Evolutionary conservation across 2,888 invertebrate genomes (phyloP), one percentile per base, ranked within the genome.

Genomic region (Leptura quadrifasciata): DNA sequence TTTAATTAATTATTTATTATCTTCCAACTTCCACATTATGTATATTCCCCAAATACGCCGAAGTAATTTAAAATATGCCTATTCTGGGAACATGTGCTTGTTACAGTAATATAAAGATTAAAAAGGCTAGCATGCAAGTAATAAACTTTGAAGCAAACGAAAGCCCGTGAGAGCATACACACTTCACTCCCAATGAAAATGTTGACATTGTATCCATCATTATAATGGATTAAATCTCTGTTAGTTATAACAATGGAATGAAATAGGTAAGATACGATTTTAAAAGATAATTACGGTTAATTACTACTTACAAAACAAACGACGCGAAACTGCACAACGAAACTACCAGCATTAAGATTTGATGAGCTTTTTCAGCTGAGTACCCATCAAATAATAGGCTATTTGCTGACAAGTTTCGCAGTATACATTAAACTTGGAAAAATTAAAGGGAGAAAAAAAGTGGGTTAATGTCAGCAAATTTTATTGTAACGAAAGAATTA

Each of bases 291-390:
- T 39, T 39, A 39, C 5, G 35, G 10, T 10, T 9, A 39, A 39
- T 39, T 39, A 10, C 35, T 9, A 39, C 35, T 39, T 39, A 39
- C 10, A 39, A 39, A 39, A 39, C 35, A 9, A 39, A 39, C 35
- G 35, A 39, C 5, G 35, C 35, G 10, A 39, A 39, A 8, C 35
- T 39, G 10, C 9, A 6, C 5, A 39, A 10, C 10, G 12, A 31
- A 61, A 35, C 61, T 61, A 17, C 61, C 6, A 35, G 10, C 35
- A 35, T 61, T 31, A 61, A 12, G 31, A n/a, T 35, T 61, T 61
- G 31, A 61, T 35, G 61, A 35, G 35, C 61, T 6, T 61, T 61
- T 61, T 17, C 31, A 8, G 18, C 31, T 18, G 27, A 31, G 12
- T 31, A 12, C 61, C 35, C 61, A 35, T 31, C 35, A 61, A 9